Percentiles rank a stretch among this genome's conserved stretches.
These are phyloP conservation scores for Diplodus puntazzo DNA, from an alignment of 2,797 vertebrate genomes.

Conservation along the genomic window DNA sequence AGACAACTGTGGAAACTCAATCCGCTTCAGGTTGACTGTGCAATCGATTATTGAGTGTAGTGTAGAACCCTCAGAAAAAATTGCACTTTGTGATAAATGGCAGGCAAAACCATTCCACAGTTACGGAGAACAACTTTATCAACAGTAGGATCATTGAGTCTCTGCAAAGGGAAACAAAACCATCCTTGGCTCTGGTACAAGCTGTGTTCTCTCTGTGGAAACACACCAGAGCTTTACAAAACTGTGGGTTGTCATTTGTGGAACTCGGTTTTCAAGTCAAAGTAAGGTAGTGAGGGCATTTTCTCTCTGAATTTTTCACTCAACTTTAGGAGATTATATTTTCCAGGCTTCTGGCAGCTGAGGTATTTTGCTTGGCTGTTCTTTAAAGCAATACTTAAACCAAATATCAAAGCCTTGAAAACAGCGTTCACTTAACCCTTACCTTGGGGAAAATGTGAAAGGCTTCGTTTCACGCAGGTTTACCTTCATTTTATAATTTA, in stretches of 20 bases:
- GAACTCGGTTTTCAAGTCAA: conserved; percentile 16
- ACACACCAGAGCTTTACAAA: conserved; percentile 1
- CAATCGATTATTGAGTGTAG: background rate
- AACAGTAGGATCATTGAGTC: conserved; percentile 13
- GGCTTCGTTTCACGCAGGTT: background rate
- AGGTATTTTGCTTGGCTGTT: conserved; percentile 14
- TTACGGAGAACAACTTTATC: conserved; percentile 15
- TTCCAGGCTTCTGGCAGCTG: conserved; percentile 30
- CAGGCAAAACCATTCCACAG: conserved; percentile 8
- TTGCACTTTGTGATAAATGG: background rate
- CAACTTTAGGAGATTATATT: conserved; percentile 15
- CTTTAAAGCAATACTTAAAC: background rate
- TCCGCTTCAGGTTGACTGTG: conserved; percentile 8
- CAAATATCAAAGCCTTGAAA: conserved; percentile 21
- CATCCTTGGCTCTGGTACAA: background rate
- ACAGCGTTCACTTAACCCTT: background rate
- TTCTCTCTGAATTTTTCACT: conserved; percentile 19
- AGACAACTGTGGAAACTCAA: background rate
- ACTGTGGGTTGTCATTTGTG: conserved; percentile 6
- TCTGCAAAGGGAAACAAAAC: conserved; percentile 10
- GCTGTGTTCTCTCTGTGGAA: background rate
- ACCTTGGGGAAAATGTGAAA: conserved; percentile 3
- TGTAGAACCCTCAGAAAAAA: background rate
- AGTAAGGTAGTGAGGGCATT: background rate
- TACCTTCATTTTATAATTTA: conserved; percentile 13